Evolutionary conservation across 2,113 vertebrate genomes (phyloP).

Genomic region (Heterocephalus glaber): DNA sequence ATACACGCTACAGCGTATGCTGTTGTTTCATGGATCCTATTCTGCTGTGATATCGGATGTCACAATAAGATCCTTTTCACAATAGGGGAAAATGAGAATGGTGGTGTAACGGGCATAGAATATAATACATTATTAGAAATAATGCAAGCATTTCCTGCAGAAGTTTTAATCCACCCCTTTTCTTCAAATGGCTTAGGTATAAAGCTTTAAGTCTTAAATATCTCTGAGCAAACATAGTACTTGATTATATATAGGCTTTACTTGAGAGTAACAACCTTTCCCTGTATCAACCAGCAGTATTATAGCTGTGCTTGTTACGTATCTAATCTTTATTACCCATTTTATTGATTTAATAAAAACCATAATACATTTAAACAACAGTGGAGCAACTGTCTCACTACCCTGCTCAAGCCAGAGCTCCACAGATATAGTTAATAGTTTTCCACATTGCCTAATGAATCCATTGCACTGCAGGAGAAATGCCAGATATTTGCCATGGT

Average conservation of each 20-base stretch:
- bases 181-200: background rate
- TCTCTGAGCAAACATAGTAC: background rate
- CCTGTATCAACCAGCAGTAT: background rate
- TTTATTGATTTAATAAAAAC: background rate
- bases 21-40: background rate
- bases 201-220: background rate
- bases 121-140: background rate
- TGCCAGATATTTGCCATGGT: background rate
- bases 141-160: background rate
- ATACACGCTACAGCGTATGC: background rate
- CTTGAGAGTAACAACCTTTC: background rate
- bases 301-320: background rate
- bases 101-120: background rate
- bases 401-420: background rate
- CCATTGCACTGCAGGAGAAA: background rate
- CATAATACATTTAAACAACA: background rate
- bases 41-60: background rate
- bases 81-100: background rate
- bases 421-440: background rate
- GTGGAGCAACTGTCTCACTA: background rate
- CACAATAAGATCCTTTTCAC: background rate
- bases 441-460: background rate
- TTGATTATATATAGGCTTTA: background rate
- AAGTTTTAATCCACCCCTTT: background rate
- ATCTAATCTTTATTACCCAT: background rate